Evolutionary conservation across 2,797 vertebrate species (phyloP), one percentile per base, ranked within the genome.

Genomic region (Oophaga sylvatica): DNA sequence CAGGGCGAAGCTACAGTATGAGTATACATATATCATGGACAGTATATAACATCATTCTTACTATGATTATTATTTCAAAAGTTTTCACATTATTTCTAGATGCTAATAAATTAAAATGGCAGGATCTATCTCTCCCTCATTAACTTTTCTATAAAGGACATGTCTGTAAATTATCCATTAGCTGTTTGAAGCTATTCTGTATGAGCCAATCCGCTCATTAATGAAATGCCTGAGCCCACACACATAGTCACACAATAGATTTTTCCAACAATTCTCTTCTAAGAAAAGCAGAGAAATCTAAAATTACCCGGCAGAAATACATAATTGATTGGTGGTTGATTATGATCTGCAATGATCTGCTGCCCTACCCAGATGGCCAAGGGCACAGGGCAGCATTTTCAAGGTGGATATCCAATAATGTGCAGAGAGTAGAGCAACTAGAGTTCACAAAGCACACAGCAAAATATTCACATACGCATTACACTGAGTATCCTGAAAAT

Each of bases 281-380:
- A 68, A 68, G 5, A 68, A 26, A 68, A 65, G 26, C 65, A 68
- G 63, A n/a, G 20, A 65, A 65, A 10, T 68, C 10, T 68, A 68
- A 10, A 68, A 68, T 68, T 29, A 68, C n/a, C 65, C 65, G 0
- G 65, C 65, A 68, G 26, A 68, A 68, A 68, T 68, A 68, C 26
- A 68, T 68, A 68, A 68, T 68, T 68, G 65, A 29, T 68, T 68
- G 9, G 65, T 68, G 65, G n/a, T 29, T 68, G 65, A 68, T 68
- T 68, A 68, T 29, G 65, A 68, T 29, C 12, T 68, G 26, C 26
- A 68, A 29, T 29, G 26, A 68, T 68, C 65, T 68, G 26, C 65
- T 68, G 65, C 26, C 65, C 65, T 68, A 29, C 3, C 17, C 65
- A n/a, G 65, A 68, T 68, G 65, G 65, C 65, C 65, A 26, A 68